Evolutionary conservation across 2,113 vertebrate species (phyloP), one percentile per base, ranked within the genome.

Genomic region (Ancistrus triradiatus): DNA sequence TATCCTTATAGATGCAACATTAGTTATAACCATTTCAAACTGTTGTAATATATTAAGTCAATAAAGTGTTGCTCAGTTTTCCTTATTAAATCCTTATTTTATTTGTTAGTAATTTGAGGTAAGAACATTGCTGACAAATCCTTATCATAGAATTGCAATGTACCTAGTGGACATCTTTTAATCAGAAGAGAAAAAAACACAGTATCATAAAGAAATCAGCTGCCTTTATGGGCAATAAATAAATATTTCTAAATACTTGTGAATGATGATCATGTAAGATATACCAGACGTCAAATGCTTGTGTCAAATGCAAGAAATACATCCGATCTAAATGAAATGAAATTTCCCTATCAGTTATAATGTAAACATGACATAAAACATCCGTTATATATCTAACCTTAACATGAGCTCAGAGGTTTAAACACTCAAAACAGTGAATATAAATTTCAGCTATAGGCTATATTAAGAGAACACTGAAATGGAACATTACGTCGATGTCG

Each of bases 301-400:
- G 55, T 67, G 42, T 72, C 64, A 46, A 72, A 72, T 67, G 44
- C 51, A 55, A 67, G 61, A 61, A 59, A 73, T 66, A 66, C 53
- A 49, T 50, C 52, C 42, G 43, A 72, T 52, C 47, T 46, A 51
- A 53, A 37, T 63, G 49, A 43, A 61, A 68, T 50, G 48, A 60
- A 55, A 53, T 49, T n/a, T 44, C 46, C 37, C 17, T 33, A 63
- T 60, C 38, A 55, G 48, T 60, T 68, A 68, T 60, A 64, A 63
- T 73, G 70, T 73, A 73, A 73, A 73, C 70, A 73, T 73, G 53
- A 68, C 65, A 64, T 55, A 56, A 73, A 68, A 68, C n/a, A 47
- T 53, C 42, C 35, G 59, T 59, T 59, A 55, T 64, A 48, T 48
- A 63, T 57, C 49, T 59, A 66, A 71, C 42, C 50, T 65, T 22